Base-by-base conservation (phyloP, 2,888 invertebrate species). In the Agrilus cyanescens region DNA sequence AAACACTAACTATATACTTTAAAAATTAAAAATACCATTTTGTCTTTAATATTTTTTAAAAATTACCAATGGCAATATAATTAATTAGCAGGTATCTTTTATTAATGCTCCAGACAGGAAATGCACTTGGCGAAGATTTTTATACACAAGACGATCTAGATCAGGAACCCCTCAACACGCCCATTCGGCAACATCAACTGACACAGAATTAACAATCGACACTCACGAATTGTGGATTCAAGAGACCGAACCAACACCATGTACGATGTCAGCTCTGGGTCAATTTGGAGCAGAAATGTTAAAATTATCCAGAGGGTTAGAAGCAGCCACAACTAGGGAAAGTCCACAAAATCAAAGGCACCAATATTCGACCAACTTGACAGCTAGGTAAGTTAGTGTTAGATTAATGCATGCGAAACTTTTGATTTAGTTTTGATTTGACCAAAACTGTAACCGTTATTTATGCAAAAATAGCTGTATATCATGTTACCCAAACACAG, bases 221-320 rank as follows among this genome's bases (percentile, higher is more conserved):
- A 85, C 84, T 12, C 83, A 86, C 60, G 87, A 88, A 50, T 73
- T 88, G 3, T 88, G 87, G 87, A 71, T 87, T 32, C 67, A 67
- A 50, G 75, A 75, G 51, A 57, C 62, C 10, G 84, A 85, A 60
- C 82, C 83, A 32, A 80, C 83, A 47, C 84, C 85, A 20, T 84
- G 82, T 54, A 83, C 86, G 50, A 83, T 87, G 80, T 82, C 85
- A 25, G 87, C 88, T 44, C 71, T 88, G 58, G 86, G 86, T 63
- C 85, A 85, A 61, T 87, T 87, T 63, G 87, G 87, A 41, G 84
- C 85, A 31, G 85, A 87, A 73, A 85, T 87, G 86, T 72, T 88
- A 56, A 83, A 85, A 59, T 72, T 88, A 25, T 86, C 86, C 18
- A 74, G 85, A 49, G 85, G 87, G 48, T 70, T 87, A 55, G 85